phyloP scores from a whole-genome alignment of 2,113 vertebrate species.

The Percina caprodes region DNA sequence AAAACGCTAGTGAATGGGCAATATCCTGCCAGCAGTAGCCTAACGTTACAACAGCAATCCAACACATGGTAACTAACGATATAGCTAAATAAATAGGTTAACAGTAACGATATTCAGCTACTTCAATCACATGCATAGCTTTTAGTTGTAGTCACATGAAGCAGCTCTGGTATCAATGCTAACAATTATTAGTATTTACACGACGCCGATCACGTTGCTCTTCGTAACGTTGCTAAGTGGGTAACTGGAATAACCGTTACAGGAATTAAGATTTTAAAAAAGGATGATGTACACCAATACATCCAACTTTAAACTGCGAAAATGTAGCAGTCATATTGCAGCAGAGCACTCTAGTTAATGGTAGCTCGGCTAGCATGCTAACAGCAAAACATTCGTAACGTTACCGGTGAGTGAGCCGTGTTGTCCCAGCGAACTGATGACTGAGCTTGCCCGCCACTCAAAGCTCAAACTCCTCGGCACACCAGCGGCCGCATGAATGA shows the following conservation, averaged over 20 bases:
- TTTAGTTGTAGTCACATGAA: background rate
- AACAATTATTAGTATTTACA: slow-evolving; percentile 26
- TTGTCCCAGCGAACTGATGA: slow-evolving; percentile 55
- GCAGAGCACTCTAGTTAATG: background rate
- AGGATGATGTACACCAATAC: background rate
- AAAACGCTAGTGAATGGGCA: background rate
- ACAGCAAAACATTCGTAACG: slow-evolving; percentile 54
- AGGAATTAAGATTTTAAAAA: background rate
- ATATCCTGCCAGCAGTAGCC: background rate
- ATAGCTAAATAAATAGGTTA: background rate
- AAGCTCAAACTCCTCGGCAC: slow-evolving; percentile 57
- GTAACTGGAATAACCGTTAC: background rate
- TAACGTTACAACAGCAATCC: background rate
- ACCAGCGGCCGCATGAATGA: slow-evolving; percentile 61
- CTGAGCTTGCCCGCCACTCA: slow-evolving; percentile 62
- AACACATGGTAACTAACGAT: background rate
- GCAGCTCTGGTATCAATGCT: background rate
- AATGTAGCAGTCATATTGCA: rapidly evolving
- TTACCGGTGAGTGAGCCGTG: slow-evolving; percentile 73
- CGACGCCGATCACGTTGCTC: background rate
- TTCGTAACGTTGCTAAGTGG: background rate
- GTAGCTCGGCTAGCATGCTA: slow-evolving; percentile 58
- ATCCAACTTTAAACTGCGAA: background rate
- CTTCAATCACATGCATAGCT: background rate
- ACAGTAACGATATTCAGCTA: background rate